These are phyloP conservation scores for Porites australiensis DNA, from an alignment of 64 coral and sea anemone genomes.

Conservation along the genomic window DNA sequence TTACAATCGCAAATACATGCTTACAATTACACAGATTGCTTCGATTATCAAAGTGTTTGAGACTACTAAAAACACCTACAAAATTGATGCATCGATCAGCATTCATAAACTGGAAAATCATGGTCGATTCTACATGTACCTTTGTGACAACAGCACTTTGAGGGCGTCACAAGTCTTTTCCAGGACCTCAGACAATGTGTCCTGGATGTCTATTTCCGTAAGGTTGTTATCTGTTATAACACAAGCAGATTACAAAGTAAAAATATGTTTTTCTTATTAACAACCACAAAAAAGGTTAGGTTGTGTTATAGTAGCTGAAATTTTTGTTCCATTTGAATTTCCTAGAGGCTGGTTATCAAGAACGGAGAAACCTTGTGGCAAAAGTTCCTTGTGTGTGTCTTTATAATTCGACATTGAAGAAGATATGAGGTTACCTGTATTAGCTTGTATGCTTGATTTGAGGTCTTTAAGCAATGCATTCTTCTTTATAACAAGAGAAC, in stretches of 20 bases:
- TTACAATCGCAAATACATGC: constrained; percentile 2
- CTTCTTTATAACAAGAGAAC: background rate
- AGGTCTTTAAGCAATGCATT: constrained; percentile 14
- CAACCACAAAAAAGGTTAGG: background rate
- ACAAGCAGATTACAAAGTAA: background rate
- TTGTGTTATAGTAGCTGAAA: background rate
- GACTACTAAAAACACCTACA: background rate
- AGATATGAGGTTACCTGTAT: background rate
- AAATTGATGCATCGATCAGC: background rate
- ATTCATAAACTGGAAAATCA: background rate
- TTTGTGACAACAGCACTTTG: background rate
- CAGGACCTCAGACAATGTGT: background rate
- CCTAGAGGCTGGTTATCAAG: constrained; percentile 2
- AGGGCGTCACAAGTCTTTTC: constrained; percentile 1
- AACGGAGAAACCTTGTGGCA: background rate
- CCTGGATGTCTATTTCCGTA: background rate
- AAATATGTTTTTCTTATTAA: background rate
- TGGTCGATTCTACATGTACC: background rate
- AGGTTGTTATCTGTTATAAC: background rate
- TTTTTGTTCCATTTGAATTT: background rate
- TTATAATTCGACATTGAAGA: constrained; percentile 3
- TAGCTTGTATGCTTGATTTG: background rate
- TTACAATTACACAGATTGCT: constrained; percentile 12
- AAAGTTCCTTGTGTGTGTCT: background rate
- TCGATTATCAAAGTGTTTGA: background rate